A percentile compares a stretch with the other conserved stretches of the same genome.
Conservation (phyloP, 2,888 invertebrate species). For the Cremastinae sp. region DNA sequence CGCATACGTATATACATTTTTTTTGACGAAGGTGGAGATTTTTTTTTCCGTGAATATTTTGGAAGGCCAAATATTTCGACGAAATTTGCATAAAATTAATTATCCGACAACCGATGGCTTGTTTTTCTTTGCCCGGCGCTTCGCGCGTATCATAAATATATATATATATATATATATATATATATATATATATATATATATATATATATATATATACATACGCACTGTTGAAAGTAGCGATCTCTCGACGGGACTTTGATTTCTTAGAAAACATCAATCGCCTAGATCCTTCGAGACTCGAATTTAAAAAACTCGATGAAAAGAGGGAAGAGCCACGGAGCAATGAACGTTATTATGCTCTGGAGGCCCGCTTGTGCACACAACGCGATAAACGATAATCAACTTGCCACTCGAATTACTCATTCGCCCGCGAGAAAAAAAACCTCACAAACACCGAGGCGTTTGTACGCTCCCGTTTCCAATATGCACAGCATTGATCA, state of each 20-base stretch:
- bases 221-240: too few species aligned
- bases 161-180: too few species aligned
- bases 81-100: slow-evolving; percentile 57
- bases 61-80: slow-evolving; percentile 45
- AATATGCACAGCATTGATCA: background rate
- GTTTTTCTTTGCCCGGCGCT: background rate
- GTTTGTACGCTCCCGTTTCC: slow-evolving; percentile 24
- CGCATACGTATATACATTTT: too few species aligned
- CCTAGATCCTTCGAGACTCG: slow-evolving; percentile 22
- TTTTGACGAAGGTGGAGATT: too few species aligned
- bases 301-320: slow-evolving; percentile 6
- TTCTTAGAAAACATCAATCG: slow-evolving; percentile 45
- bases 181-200: too few species aligned
- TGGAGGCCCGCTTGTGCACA: background rate
- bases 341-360: slow-evolving; percentile 24
- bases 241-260: slow-evolving; percentile 28
- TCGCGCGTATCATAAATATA: too few species aligned
- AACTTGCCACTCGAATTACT: slow-evolving; percentile 33
- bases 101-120: slow-evolving; percentile 16
- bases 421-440: slow-evolving; percentile 15
- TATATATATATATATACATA: too few species aligned
- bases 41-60: background rate
- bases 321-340: background rate
- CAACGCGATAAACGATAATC: slow-evolving; percentile 51
- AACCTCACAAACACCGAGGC: slow-evolving; percentile 22